A percentile compares a stretch with the other conserved stretches of the same genome.
These are phyloP conservation scores for Caranx ignobilis DNA, from an alignment of 2,113 vertebrate genomes.

Conservation along the genomic window DNA sequence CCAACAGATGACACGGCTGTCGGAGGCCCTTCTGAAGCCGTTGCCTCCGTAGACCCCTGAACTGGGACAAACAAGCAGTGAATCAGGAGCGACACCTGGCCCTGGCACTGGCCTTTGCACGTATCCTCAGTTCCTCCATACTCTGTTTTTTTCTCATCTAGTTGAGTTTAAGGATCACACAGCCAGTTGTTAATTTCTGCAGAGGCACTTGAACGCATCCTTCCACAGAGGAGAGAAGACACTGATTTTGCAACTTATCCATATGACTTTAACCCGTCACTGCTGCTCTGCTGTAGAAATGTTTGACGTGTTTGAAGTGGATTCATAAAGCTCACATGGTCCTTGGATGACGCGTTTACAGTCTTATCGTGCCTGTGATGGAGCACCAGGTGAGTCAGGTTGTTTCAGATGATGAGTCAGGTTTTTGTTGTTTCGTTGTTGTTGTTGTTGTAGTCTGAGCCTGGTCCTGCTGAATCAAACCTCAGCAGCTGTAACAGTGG, in stretches of 20 bases:
- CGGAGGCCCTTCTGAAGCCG: too few relatives aligned
- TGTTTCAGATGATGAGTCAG: constrained; percentile 2
- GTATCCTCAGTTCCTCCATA: not conserved
- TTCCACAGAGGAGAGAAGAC: not conserved
- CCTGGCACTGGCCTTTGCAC: not conserved
- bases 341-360: not conserved
- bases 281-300: not conserved
- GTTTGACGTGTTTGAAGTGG: not conserved
- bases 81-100: too few relatives aligned
- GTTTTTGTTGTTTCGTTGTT: not conserved
- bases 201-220: not conserved
- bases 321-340: constrained; percentile 2
- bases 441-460: not conserved
- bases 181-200: not conserved
- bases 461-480: not conserved
- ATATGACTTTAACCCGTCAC: not conserved
- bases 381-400: not conserved
- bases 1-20: too few relatives aligned
- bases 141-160: not conserved
- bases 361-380: not conserved
- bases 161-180: not conserved
- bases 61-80: too few relatives aligned
- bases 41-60: too few relatives aligned
- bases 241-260: not conserved
- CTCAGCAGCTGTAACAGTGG: not conserved